Conservation (phyloP, 2,888 invertebrate species). For the Saturnia pavonia region DNA sequence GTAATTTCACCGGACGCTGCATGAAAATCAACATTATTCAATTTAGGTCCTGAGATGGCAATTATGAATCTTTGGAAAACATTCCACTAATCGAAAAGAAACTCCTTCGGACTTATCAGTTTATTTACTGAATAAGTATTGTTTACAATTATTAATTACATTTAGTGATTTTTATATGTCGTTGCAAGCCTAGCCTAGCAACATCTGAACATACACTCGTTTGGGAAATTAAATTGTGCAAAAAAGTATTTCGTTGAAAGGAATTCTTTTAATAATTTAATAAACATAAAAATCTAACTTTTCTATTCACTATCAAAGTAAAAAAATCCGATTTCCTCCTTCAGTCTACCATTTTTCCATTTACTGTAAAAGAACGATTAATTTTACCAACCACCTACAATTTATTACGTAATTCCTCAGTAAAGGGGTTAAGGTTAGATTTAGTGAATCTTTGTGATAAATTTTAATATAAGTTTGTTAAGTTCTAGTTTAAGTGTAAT, state of each 20-base stretch:
- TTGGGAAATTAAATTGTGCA: too few species aligned
- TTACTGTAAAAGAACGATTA: constrained; percentile 44
- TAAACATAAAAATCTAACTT: neutral
- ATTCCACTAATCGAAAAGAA: too few species aligned
- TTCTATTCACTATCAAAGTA: neutral
- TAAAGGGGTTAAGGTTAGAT: constrained; percentile 3
- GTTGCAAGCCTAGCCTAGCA: too few species aligned
- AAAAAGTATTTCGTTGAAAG: too few species aligned
- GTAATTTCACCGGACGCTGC: neutral
- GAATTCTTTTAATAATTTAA: too few species aligned
- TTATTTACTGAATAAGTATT: too few species aligned
- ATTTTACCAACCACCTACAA: constrained; percentile 40
- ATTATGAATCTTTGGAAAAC: too few species aligned
- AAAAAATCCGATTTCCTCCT: constrained; percentile 28
- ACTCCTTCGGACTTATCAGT: too few species aligned
- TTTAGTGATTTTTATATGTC: too few species aligned
- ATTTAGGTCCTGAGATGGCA: too few species aligned
- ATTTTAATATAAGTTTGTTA: neutral
- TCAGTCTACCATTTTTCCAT: constrained; percentile 37
- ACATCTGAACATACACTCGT: too few species aligned
- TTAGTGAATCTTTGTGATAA: constrained; percentile 5
- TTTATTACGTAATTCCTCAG: constrained; percentile 43
- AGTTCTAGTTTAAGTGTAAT: neutral
- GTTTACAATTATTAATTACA: too few species aligned
- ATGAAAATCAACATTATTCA: neutral